phyloP scores from a whole-genome alignment of 2,113 vertebrate species.

The Corydoras maculifer region DNA sequence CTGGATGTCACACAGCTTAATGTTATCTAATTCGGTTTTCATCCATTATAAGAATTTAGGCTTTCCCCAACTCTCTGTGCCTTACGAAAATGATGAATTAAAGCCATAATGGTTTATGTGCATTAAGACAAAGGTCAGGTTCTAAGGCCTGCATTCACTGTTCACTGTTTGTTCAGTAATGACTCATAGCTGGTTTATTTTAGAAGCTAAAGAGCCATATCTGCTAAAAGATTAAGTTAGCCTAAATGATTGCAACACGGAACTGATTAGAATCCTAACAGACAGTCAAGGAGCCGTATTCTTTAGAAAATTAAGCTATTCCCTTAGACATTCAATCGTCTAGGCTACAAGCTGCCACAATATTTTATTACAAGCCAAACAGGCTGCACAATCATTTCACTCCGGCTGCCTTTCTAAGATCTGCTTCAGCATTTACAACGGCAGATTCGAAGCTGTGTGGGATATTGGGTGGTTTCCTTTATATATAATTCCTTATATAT shows the following conservation, averaged over 20 bases:
- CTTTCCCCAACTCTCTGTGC: not conserved
- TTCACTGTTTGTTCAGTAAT: constrained; percentile 36
- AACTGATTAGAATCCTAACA: constrained; percentile 2
- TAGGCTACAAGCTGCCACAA: constrained; percentile 16
- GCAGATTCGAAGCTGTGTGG: constrained; percentile 3
- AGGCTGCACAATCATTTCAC: constrained; percentile 12
- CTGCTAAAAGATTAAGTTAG: constrained; percentile 1
- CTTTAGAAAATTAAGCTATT: constrained; percentile 5
- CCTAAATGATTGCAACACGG: not conserved
- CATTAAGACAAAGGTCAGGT: constrained; percentile 46
- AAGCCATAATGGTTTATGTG: constrained; percentile 2
- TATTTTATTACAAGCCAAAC: constrained; percentile 26
- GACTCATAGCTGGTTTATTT: constrained; percentile 27
- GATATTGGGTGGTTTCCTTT: not conserved
- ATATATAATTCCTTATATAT: not conserved
- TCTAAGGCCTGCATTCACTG: constrained; percentile 47
- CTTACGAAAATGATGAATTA: not conserved
- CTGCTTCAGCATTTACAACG: not conserved
- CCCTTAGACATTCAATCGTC: constrained; percentile 9
- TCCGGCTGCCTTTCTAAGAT: not conserved
- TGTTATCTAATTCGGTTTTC: too few species aligned
- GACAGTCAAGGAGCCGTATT: not conserved
- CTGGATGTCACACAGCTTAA: not conserved
- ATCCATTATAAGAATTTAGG: too few species aligned
- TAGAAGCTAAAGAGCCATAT: constrained; percentile 16